Evolutionary conservation across 1,140 invertebrate genomes (phyloP).

Genomic region (Homalodisca vitripennis): DNA sequence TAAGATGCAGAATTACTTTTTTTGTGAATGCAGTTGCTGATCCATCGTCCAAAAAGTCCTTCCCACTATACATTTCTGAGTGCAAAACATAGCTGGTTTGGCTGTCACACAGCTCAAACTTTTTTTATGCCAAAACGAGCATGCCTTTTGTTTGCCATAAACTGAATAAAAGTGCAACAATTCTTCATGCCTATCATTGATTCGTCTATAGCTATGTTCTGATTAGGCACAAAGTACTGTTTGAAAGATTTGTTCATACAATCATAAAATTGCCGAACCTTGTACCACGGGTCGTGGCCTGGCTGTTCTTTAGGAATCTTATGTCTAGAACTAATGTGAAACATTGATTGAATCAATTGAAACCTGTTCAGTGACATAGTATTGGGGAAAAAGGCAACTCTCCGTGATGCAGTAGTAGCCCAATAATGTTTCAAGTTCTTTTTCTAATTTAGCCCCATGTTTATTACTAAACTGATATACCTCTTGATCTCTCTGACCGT

Average conservation of each 20-base stretch:
- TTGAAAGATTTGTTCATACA: background rate
- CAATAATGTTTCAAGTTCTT: background rate
- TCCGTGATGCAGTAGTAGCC: background rate
- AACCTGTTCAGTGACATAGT: background rate
- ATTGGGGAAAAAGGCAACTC: background rate
- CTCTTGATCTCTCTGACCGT: background rate
- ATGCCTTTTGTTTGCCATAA: background rate
- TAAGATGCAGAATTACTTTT: constrained; percentile 7
- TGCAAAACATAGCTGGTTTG: constrained; percentile 9
- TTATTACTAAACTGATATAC: background rate
- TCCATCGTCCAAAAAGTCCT: constrained; percentile 13
- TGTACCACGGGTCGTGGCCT: background rate
- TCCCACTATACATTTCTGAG: constrained; percentile 24
- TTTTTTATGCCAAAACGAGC: too few relatives aligned
- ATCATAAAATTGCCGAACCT: background rate
- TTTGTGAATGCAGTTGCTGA: too few relatives aligned
- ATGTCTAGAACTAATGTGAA: background rate
- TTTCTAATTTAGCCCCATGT: background rate
- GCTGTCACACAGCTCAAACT: background rate
- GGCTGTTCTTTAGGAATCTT: background rate
- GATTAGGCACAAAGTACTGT: background rate
- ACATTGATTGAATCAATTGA: background rate
- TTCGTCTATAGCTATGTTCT: background rate
- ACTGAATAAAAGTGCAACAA: background rate
- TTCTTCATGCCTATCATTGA: background rate